Conservation (phyloP, 2,797 vertebrate genomes). For the Sebastes dallii region DNA sequence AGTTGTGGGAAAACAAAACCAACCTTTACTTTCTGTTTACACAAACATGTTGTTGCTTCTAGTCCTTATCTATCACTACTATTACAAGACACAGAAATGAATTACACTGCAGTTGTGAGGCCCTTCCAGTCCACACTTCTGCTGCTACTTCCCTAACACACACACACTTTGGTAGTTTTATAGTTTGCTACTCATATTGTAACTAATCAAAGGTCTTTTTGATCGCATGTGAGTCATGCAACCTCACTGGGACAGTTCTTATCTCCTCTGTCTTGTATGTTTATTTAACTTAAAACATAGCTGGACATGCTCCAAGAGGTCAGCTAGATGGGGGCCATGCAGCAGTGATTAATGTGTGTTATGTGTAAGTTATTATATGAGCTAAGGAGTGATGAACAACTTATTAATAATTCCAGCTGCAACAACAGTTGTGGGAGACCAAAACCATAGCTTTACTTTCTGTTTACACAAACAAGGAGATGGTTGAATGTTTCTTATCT, state of each 20-base stretch:
- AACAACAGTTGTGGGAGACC: neutral
- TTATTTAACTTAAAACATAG: neutral
- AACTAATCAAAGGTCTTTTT: too few species aligned
- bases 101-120: neutral
- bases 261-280: neutral
- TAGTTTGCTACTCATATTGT: neutral
- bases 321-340: neutral
- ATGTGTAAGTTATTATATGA: neutral
- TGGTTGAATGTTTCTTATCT: neutral
- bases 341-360: neutral
- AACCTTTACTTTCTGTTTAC: neutral
- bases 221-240: too few species aligned
- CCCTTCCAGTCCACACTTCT: neutral
- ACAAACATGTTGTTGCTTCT: neutral
- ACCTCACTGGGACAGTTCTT: neutral
- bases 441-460: neutral
- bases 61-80: neutral
- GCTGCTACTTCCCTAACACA: neutral
- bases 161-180: neutral
- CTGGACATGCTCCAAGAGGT: neutral
- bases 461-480: conserved; percentile 24
- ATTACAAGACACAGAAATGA: neutral
- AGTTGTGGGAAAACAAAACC: neutral
- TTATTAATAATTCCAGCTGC: neutral
- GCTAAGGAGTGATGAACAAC: too few species aligned